Conservation (phyloP, 2,113 vertebrate genomes). For the Ia io region DNA sequence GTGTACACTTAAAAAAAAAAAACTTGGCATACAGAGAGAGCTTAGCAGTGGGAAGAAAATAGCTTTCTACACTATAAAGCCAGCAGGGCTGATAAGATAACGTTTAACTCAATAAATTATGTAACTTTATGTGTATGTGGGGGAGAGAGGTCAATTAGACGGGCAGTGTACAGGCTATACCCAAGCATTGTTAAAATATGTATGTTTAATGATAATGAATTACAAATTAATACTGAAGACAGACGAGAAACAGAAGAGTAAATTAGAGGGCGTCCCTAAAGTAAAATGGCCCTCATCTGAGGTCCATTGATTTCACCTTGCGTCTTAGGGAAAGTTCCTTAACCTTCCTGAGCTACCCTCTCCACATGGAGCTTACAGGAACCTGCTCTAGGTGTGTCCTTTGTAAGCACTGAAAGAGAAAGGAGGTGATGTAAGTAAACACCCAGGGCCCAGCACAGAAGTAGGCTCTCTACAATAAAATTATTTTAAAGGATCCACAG, state of each 20-base stretch:
- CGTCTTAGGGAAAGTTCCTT: background rate
- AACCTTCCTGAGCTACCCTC: background rate
- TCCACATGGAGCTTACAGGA: background rate
- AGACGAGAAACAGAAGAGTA: background rate
- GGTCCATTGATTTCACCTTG: background rate
- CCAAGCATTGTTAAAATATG: background rate
- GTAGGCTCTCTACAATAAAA: background rate
- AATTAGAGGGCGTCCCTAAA: background rate
- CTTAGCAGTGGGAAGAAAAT: background rate
- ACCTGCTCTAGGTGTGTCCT: background rate
- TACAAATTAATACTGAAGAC: background rate
- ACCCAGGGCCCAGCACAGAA: no score
- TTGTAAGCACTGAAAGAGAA: background rate
- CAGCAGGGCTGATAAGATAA: background rate
- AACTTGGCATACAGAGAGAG: background rate
- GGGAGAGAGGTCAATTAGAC: background rate
- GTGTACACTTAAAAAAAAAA: background rate
- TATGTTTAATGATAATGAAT: background rate
- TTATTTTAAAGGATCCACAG: background rate
- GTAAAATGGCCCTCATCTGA: background rate
- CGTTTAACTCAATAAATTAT: background rate
- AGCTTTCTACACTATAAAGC: background rate
- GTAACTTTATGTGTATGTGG: background rate
- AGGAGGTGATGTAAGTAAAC: background rate
- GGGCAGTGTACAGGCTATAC: background rate